These are phyloP conservation scores for Calephelis nemesis DNA, from an alignment of 1,140 invertebrate species.

Conservation along the genomic window DNA sequence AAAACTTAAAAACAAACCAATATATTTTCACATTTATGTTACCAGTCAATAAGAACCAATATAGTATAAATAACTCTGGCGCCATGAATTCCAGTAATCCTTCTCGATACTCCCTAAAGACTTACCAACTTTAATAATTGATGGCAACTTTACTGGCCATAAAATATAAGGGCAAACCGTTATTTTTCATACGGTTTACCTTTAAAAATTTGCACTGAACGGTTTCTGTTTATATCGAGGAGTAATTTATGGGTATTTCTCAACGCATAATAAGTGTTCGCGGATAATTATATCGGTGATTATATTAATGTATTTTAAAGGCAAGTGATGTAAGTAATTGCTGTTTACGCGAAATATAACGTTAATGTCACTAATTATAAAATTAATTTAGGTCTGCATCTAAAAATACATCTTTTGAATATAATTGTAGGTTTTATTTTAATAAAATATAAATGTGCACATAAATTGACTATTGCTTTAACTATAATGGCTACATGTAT, in stretches of 20 bases:
- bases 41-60: not conserved
- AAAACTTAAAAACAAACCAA: no score
- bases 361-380: not conserved
- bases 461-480: no score
- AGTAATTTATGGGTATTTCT: constrained; percentile 11
- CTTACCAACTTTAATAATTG: constrained; percentile 14
- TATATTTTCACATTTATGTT: not conserved
- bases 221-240: constrained; percentile 10
- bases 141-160: constrained; percentile 7
- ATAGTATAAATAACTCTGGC: not conserved
- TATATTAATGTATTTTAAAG: not conserved
- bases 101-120: constrained; percentile 14
- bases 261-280: not conserved
- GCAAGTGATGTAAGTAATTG: not conserved
- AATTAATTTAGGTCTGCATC: not conserved
- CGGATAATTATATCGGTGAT: constrained; percentile 9
- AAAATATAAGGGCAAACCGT: constrained; percentile 15
- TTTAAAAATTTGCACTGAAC: constrained; percentile 16
- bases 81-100: constrained; percentile 12
- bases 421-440: not conserved
- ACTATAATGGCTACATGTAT: no score
- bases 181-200: constrained; percentile 13
- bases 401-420: not conserved
- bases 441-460: no score
- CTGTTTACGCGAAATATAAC: not conserved